Conservation (phyloP, 2,113 vertebrate genomes). For the Indri indri region DNA sequence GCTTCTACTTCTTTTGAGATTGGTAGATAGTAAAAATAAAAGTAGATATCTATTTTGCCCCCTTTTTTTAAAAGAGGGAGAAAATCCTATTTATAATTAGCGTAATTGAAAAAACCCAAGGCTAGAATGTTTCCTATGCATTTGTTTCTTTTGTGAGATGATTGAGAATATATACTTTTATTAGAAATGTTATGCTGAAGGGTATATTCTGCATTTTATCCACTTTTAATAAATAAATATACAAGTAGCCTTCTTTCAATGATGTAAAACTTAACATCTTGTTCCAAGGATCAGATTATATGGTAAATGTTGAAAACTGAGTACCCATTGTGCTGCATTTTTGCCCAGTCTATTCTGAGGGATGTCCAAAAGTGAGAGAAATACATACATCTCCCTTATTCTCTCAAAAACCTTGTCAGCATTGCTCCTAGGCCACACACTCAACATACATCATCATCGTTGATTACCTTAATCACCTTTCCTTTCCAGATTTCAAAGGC, state of each 20-base stretch:
- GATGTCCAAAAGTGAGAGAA: not conserved
- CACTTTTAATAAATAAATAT: not conserved
- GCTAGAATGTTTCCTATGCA: not conserved
- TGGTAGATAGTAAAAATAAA: not conserved
- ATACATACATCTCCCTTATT: not conserved
- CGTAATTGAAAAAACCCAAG: conserved; percentile 21
- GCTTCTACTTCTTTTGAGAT: not conserved
- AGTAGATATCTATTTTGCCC: not conserved
- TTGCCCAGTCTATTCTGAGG: not conserved
- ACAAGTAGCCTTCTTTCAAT: not conserved
- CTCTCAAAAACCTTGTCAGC: not conserved
- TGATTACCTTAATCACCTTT: not conserved
- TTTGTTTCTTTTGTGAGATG: not conserved
- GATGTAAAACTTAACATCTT: not conserved
- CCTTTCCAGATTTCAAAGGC: not conserved
- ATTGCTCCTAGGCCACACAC: not conserved
- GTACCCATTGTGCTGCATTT: not conserved
- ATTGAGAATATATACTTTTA: not conserved
- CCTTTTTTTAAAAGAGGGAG: not conserved
- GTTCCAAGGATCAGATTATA: not conserved
- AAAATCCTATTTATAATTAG: not conserved
- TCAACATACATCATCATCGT: not conserved
- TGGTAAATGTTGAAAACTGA: not conserved
- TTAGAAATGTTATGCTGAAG: not conserved
- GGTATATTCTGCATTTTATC: not conserved